Evolutionary conservation across 2,888 invertebrate genomes (phyloP).

Genomic region (Platerodrilus igneus): DNA sequence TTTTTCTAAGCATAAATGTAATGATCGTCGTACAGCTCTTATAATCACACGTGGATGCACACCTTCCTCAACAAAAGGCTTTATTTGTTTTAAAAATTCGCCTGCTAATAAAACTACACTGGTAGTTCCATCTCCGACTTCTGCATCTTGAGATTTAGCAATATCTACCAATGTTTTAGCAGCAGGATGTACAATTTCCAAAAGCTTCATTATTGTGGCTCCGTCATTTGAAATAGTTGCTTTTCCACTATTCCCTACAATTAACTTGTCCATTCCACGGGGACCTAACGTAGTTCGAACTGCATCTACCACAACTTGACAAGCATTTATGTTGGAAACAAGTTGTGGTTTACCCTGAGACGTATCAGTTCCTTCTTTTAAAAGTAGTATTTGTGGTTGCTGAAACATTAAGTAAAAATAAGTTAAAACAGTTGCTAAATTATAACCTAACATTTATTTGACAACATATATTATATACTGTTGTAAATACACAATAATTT

Average conservation of each 20-base stretch:
- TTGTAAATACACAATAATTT: too few relatives aligned
- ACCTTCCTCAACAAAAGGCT: conserved; percentile 95
- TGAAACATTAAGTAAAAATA: conserved; percentile 41
- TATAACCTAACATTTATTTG: too few relatives aligned
- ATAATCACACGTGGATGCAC: conserved; percentile 92
- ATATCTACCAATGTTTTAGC: conserved; percentile 98
- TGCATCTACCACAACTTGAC: conserved; percentile 91
- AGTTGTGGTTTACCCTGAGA: conserved; percentile 95
- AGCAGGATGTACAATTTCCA: conserved; percentile 97
- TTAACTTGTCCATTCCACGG: conserved; percentile 98
- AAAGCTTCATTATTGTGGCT: conserved; percentile 96
- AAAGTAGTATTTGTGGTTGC: conserved; percentile 96
- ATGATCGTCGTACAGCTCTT: conserved; percentile 79
- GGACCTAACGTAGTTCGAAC: conserved; percentile 97
- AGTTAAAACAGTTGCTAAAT: conserved; percentile 10
- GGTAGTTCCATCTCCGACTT: conserved; percentile 99
- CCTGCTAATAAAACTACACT: conserved; percentile 94
- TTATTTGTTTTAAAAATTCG: conserved; percentile 90
- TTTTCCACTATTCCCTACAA: conserved; percentile 84
- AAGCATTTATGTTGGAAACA: conserved; percentile 96
- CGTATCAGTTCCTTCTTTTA: conserved; percentile 97
- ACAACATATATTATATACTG: too few relatives aligned
- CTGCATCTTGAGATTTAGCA: conserved; percentile 97
- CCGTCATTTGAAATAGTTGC: conserved; percentile 99
- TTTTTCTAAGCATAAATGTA: conserved; percentile 75